Conservation (phyloP, 2,888 invertebrate species). For the Tridacna gigas region DNA sequence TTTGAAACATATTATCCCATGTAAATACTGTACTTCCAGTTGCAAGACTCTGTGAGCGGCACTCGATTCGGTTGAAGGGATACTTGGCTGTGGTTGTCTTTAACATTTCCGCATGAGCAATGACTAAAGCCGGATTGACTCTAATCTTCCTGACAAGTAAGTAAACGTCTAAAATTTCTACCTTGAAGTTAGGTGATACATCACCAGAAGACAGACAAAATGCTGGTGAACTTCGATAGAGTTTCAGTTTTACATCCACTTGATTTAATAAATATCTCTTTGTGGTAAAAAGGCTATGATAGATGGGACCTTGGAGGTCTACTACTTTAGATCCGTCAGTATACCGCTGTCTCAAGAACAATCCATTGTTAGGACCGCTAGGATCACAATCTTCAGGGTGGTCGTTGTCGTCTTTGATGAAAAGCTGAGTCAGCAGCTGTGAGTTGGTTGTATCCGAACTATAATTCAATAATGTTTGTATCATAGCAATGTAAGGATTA, state of each 20-base stretch:
- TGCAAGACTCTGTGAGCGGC: constrained; percentile 37
- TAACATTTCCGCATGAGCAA: constrained; percentile 52
- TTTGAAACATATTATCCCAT: constrained; percentile 54
- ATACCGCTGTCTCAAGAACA: constrained; percentile 26
- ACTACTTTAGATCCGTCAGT: constrained; percentile 33
- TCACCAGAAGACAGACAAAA: constrained; percentile 57
- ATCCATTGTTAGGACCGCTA: constrained; percentile 32
- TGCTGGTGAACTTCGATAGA: constrained; percentile 57
- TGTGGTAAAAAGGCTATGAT: constrained; percentile 47
- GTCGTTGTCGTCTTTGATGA: constrained; percentile 36
- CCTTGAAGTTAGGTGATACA: constrained; percentile 35
- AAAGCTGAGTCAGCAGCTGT: constrained; percentile 19
- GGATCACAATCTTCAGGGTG: constrained; percentile 32
- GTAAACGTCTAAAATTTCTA: constrained; percentile 50
- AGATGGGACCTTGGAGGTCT: constrained; percentile 53
- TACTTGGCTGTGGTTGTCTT: constrained; percentile 53
- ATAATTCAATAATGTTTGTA: constrained; percentile 35
- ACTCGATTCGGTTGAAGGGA: constrained; percentile 44
- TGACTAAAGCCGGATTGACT: constrained; percentile 51
- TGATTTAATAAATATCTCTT: constrained; percentile 56
- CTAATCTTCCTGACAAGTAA: constrained; percentile 44
- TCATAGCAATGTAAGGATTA: constrained; percentile 52
- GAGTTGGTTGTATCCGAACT: constrained; percentile 32
- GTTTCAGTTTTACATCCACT: too few species aligned
- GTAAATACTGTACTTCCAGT: constrained; percentile 45